Evolutionary conservation across 2,113 vertebrate genomes (phyloP), one percentile per base, ranked within the genome.

Genomic region (Scomber scombrus): DNA sequence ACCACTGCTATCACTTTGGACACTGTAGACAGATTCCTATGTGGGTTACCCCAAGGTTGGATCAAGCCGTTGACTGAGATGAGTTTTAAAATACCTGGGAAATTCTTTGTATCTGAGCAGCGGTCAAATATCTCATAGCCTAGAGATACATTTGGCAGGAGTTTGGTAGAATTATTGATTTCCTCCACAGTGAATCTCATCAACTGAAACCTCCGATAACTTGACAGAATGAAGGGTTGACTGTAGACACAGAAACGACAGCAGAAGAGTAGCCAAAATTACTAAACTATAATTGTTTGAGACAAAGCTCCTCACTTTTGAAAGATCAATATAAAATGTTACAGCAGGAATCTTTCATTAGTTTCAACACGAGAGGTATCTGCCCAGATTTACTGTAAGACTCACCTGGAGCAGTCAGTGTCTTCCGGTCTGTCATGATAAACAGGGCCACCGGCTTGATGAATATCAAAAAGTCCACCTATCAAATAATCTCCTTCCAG

Each of bases 121-220:
- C 92, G 85, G 15, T 97, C 95, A 0, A 95, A 95, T 58, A 97
- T 93, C 8, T 96, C 90, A 0, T 96, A 98, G 46, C 96, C 96
- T n/a, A 97, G 85, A 0, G 95, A 94, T 45, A 97, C n/a, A 0
- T 94, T 93, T 43, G 97, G 97, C 8, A 97, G 93, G 1, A 98
- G 93, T 1, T 21, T 0, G 0, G 92, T 96, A 65, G 95, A 95
- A 83, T 97, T 97, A 85, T 97, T 98, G 55, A 98, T 96, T 86
- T 97, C 93, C 67, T 96, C 93, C 0, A 97, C 71, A 0, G 94
- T 23, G 0, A 97, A 95, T 50, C 96, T 93, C 95, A 97, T 95
- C 67, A 96, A 80, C 71, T 96, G 96, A 52, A 96, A 85, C 57
- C 93, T 92, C 66, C 88, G 92, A 89, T 96, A 95, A 34, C 93